These are phyloP conservation scores for Ara ararauna DNA, from an alignment of 2,797 vertebrate genomes.

Conservation along the genomic window DNA sequence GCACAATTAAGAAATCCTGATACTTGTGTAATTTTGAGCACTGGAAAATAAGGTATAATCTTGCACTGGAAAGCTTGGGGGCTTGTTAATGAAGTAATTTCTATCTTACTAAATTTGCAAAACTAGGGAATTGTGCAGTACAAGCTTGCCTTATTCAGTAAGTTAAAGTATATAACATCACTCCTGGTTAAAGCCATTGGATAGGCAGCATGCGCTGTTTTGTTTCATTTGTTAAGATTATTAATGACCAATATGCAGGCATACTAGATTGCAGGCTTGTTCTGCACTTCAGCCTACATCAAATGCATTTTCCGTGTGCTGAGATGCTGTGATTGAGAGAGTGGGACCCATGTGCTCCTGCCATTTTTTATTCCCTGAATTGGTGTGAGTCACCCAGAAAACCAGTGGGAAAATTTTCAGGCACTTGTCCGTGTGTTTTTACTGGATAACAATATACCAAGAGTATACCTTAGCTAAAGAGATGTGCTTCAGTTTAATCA, in stretches of 20 bases:
- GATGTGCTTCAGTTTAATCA: background rate
- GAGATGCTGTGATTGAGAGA: background rate
- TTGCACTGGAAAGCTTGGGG: background rate
- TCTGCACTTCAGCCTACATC: background rate
- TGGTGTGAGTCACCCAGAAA: background rate
- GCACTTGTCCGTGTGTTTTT: background rate
- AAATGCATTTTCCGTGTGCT: background rate
- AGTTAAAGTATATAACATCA: background rate
- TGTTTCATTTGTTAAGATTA: background rate
- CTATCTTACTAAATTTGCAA: background rate
- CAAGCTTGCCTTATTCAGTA: background rate
- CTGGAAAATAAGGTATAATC: background rate
- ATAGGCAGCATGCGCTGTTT: background rate
- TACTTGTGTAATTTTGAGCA: background rate
- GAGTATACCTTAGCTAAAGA: background rate
- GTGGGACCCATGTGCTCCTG: rapidly evolving
- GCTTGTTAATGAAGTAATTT: background rate
- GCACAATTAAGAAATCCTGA: background rate
- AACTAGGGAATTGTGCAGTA: background rate
- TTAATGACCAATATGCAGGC: background rate
- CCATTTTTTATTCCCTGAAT: background rate
- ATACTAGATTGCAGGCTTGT: background rate
- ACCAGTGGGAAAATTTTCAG: background rate
- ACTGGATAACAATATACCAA: background rate
- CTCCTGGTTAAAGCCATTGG: background rate